phyloP scores from a whole-genome alignment of 2,113 vertebrate species.

The Gnathonemus longibarbis region DNA sequence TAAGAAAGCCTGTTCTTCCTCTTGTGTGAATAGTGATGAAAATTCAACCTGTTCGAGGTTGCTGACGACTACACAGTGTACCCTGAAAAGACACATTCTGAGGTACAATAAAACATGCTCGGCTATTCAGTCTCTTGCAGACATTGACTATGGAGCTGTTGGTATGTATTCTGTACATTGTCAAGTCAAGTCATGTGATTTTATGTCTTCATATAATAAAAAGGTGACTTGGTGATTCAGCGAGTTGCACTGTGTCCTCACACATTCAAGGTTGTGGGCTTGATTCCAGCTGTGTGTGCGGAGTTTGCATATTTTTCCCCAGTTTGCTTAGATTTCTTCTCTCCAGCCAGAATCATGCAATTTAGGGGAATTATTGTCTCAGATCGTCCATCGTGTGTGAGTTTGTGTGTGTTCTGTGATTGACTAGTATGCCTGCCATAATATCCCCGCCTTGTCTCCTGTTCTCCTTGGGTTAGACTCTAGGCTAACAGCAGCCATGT shows the following conservation, averaged over 20 bases:
- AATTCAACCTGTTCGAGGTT: not conserved
- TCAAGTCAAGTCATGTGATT: not conserved
- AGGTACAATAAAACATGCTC: not conserved
- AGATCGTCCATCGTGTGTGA: not conserved
- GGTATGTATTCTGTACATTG: not conserved
- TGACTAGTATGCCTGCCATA: not conserved
- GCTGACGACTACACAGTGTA: not conserved
- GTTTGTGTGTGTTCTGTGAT: not conserved
- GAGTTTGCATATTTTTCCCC: not conserved
- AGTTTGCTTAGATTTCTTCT: not conserved
- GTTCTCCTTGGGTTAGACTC: not conserved
- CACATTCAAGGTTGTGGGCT: not conserved
- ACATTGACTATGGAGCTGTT: not conserved
- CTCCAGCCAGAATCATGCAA: not conserved
- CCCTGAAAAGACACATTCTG: not conserved
- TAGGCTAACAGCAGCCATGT: not conserved
- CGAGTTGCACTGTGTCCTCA: not conserved
- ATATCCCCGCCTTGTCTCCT: not conserved
- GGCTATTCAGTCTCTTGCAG: not conserved
- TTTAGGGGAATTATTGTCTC: not conserved
- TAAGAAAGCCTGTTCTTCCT: not conserved
- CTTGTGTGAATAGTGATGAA: not conserved
- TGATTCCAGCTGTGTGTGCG: not conserved
- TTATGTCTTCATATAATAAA: not conserved
- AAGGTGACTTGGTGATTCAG: not conserved